Evolutionary conservation across 1,140 invertebrate species (phyloP), one percentile per base, ranked within the genome.

Genomic region (Odontomachus brunneus): DNA sequence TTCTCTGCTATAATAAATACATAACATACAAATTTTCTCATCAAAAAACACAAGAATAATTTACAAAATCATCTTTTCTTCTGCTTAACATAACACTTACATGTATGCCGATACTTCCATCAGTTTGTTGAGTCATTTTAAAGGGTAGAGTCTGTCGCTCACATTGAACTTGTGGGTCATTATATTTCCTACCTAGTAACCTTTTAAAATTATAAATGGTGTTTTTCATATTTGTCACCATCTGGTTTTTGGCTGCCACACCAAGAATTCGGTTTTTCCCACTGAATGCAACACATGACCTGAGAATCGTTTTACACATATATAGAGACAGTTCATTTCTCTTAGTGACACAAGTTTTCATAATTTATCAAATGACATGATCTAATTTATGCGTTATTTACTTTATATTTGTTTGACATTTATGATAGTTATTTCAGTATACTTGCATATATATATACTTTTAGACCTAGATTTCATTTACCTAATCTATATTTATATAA

Each of bases 181-280:
- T 96, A 92, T 96, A 98, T 91, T 97, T 97, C 88, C 97, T 95
- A 57, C 98, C 99, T 86, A 99, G 93, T 33, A 99, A 94, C 90
- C 98, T 95, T 94, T 99, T 99, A 91, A 99, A 99, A 67, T 97
- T 97, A 95, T 97, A 97, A 69, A 99, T 96, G 75, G 99, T 99
- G 92, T 99, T 99, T 93, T 98, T 99, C 95, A 99, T 97, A 92
- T 99, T 99, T 85, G 98, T 99, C 15, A 99, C 97, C 94, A 97
- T 97, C 92, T 99, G 98, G 92, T 99, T 99, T 93, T 99, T 99
- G 33, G 99, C 99, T 59, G 98, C 98, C 22, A 99, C 98, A 53
- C 99, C 99, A 90, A 99, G 96, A 88, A 98, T 97, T 88, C 99
- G 96, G 89, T 97, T 98, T 91, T 98, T 98, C 53, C 96, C 96